Base-by-base conservation (phyloP, 2,888 invertebrate genomes). In the Tachystola acroxantha region DNA sequence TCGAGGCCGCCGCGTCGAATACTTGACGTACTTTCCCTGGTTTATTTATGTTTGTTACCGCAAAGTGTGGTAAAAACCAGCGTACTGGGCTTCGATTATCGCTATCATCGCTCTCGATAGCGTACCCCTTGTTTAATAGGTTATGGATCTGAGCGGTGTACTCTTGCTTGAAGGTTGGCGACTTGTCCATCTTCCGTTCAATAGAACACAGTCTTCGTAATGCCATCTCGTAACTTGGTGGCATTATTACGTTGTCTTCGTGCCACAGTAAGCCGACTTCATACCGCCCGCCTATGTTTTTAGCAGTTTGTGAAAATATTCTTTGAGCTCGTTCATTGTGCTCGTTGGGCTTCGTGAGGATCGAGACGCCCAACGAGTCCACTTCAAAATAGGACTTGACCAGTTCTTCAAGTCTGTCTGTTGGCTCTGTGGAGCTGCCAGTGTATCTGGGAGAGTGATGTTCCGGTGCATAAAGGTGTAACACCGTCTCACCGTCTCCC, bases 61-160 rank as follows among this genome's bases (percentile, higher is more conserved):
- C 30, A 19, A 30, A 30, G 10, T 30, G 30, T 1, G 30, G 30
- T 6, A 30, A 19, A 19, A 7, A 30, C 30, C 30, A 30, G 2
- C 2, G 2, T 2, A 7, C 1, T 1, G 16, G 10, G 7, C 19
- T 19, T 2, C 7, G 10, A 2, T 3, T 7, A 16, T 30, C 19
- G 3, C 10, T 10, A 2, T 13, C 30, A 6, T 30, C 19, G 12
- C 10, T n/a, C 12, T 19, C 10, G 3, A 2, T 4, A 1, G 16
- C 19, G 19, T 10, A 30, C 3, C 30, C 30, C 7, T 30, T 30
- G 16, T 16, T 19, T 2, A 30, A 5, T 5, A 30, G 19, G 30
- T 30, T 30, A 2, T 16, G 3, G 1, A 30, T 19, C 7, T 30
- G 19, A 1, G 30, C 19, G 4, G 10, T 19, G 30, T 30, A 30